Evolutionary conservation across 2,113 vertebrate genomes (phyloP).

Genomic region (Prinia subflava): DNA sequence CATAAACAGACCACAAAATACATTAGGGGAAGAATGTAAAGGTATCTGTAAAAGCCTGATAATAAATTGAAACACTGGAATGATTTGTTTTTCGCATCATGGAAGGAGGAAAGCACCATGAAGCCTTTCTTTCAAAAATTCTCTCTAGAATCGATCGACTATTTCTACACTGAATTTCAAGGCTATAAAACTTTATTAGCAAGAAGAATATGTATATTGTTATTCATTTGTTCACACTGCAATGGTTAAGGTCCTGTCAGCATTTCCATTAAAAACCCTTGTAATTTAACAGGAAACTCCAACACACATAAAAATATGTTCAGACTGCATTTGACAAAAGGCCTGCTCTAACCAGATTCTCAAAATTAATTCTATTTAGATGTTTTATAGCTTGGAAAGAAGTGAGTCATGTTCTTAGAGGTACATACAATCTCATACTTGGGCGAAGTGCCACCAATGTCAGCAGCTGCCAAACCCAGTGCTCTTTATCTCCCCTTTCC

Average conservation of each 20-base stretch:
- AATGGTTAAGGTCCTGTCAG: conserved; percentile 45
- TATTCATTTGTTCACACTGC: conserved; percentile 48
- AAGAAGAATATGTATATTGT: conserved; percentile 31
- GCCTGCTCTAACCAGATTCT: not conserved
- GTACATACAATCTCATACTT: not conserved
- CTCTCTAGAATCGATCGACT: conserved; percentile 14
- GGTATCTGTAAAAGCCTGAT: not conserved
- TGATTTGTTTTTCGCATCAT: conserved; percentile 31
- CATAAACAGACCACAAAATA: not conserved
- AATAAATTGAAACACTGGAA: conserved; percentile 5
- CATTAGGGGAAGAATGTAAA: not conserved
- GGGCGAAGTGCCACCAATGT: not conserved
- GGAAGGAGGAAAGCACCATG: conserved; percentile 2
- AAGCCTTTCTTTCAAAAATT: conserved; percentile 45
- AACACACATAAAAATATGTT: not conserved
- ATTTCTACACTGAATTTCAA: conserved; percentile 37
- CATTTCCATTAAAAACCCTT: conserved; percentile 4
- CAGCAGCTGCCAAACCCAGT: not conserved
- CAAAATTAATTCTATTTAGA: not conserved
- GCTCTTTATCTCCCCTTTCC: not conserved
- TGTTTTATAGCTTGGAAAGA: not conserved
- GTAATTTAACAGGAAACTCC: conserved; percentile 39
- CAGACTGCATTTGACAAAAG: not conserved
- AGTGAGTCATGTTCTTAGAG: not conserved
- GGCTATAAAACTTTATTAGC: conserved; percentile 57